These are phyloP conservation scores for Myotis davidii DNA, from an alignment of 2,113 vertebrate species.

Conservation along the genomic window DNA sequence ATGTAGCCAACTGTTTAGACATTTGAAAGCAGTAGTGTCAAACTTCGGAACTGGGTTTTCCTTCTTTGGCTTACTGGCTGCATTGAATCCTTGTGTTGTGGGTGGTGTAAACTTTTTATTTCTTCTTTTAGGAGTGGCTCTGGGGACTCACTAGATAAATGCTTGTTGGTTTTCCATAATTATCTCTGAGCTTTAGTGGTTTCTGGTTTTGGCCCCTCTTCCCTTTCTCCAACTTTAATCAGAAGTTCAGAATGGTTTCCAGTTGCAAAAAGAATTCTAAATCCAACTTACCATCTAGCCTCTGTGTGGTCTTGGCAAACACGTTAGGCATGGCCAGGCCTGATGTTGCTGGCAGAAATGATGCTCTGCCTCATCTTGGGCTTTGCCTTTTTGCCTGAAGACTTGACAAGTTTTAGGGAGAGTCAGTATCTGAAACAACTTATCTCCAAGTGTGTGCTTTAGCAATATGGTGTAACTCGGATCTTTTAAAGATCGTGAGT, in stretches of 20 bases:
- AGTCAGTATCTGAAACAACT: not conserved
- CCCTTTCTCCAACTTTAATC: constrained; percentile 48
- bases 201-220: constrained; percentile 61
- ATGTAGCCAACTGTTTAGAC: not conserved
- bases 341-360: constrained; percentile 16
- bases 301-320: constrained; percentile 76
- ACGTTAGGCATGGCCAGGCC: not conserved
- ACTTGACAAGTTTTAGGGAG: constrained; percentile 16
- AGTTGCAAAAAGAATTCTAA: constrained; percentile 59
- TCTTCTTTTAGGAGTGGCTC: constrained; percentile 23
- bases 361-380: not conserved
- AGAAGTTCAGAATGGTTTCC: constrained; percentile 62
- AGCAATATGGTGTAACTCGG: not conserved
- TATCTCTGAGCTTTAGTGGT: constrained; percentile 47
- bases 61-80: constrained; percentile 45
- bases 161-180: constrained; percentile 60
- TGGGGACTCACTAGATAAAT: constrained; percentile 62
- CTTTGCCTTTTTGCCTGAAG: constrained; percentile 1
- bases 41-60: not conserved
- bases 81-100: constrained; percentile 6
- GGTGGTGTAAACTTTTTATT: constrained; percentile 45
- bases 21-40: constrained; percentile 6
- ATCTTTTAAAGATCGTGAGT: not conserved
- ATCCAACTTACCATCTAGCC: constrained; percentile 36
- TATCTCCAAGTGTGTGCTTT: not conserved